A percentile compares a stretch with the other conserved stretches of the same genome.
Evolutionary conservation across 2,797 vertebrate genomes (phyloP).

Genomic region (Nannoperca obscura): DNA sequence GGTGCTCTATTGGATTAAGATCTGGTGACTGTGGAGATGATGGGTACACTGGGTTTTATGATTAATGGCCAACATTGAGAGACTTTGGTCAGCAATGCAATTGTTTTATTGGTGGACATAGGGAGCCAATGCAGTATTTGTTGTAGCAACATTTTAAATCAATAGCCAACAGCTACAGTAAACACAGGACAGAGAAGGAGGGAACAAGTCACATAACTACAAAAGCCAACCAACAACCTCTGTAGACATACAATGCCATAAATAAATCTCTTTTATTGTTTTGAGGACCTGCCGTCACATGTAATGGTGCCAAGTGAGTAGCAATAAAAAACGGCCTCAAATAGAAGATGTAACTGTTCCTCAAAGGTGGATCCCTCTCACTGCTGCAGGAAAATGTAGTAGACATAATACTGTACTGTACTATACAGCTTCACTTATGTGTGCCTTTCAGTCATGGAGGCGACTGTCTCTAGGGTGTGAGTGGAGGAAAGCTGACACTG

Average conservation of each 20-base stretch:
- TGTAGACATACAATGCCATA: neutral
- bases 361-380: constrained; percentile 1
- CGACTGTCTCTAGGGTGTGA: constrained; percentile 37
- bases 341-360: neutral
- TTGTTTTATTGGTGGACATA: constrained; percentile 45
- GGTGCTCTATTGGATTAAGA: constrained; percentile 44
- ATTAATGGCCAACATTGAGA: constrained; percentile 43
- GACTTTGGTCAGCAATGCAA: constrained; percentile 27
- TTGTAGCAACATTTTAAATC: constrained; percentile 56
- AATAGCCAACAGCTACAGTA: constrained; percentile 24
- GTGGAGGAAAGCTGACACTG: constrained; percentile 49
- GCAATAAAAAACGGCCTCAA: constrained; percentile 1
- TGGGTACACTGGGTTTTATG: neutral
- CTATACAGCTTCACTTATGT: constrained; percentile 21
- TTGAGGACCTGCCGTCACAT: neutral
- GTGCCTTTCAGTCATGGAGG: constrained; percentile 45
- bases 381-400: constrained; percentile 20
- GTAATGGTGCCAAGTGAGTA: neutral
- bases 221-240: constrained; percentile 1
- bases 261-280: neutral
- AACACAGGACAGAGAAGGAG: constrained; percentile 19
- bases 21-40: constrained; percentile 49
- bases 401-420: neutral
- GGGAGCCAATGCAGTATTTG: constrained; percentile 37
- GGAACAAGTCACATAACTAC: constrained; percentile 16